phyloP scores from a whole-genome alignment of 2,113 vertebrate genomes.

The Raphicerus campestris region DNA sequence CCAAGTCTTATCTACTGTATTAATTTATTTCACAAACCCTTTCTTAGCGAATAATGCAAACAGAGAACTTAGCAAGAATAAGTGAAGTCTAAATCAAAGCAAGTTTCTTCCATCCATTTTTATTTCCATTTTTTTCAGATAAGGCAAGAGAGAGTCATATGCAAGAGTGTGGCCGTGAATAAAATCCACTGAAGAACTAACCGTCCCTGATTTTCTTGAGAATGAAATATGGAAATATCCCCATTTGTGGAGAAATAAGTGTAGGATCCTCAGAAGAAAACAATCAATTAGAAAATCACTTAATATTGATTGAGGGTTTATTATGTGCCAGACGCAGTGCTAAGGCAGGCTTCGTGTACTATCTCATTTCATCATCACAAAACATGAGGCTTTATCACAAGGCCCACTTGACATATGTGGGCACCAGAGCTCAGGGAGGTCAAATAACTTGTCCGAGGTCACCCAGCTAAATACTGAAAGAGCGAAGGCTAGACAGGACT shows the following conservation, averaged over 20 bases:
- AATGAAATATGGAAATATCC: neutral
- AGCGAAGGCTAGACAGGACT: neutral
- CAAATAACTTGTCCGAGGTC: neutral
- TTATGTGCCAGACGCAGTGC: neutral
- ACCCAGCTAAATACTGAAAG: neutral
- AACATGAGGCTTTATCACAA: neutral
- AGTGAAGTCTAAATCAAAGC: slow-evolving; percentile 40
- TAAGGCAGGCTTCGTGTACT: neutral
- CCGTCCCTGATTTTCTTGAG: neutral
- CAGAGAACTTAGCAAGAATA: slow-evolving; percentile 18
- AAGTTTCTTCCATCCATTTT: neutral
- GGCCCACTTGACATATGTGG: neutral
- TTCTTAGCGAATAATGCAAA: slow-evolving; percentile 42
- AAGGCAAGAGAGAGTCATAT: neutral
- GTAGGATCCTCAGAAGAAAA: neutral
- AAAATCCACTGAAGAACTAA: neutral
- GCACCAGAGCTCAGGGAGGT: neutral
- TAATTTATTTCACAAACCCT: slow-evolving; percentile 49
- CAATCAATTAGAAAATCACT: neutral
- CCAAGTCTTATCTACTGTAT: slow-evolving; percentile 12
- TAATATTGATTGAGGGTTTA: neutral
- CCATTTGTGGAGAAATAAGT: neutral
- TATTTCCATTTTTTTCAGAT: slow-evolving; percentile 23
- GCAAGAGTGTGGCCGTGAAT: neutral
- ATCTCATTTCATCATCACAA: neutral